Base-by-base conservation (phyloP, 2,888 invertebrate genomes). In the Luperina testacea region DNA sequence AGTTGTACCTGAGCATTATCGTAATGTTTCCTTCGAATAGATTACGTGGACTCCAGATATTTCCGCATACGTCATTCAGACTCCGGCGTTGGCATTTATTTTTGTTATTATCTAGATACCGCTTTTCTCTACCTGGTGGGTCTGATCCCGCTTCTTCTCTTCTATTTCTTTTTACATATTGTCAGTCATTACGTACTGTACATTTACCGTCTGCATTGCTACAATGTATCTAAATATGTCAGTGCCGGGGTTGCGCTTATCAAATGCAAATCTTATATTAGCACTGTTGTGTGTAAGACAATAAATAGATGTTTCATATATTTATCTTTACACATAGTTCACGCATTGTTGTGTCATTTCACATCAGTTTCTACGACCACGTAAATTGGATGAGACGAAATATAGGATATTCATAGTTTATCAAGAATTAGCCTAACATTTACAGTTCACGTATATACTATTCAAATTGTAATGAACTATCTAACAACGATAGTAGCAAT, bases 231-330 rank as follows among this genome's bases (percentile, higher is more conserved):
- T 77, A 88, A 87, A 87, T 89, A 82, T 90, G 89, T 88, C 90
- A 91, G 83, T 90, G 90, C 85, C 90, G 90, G 81, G 90, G 90
- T 71, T 88, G 76, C 81, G 79, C 74, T 89, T 91, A 89, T 89
- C 88, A 86, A 78, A 84, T 82, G 69, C 77, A 32, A 32, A 32
- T 32, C 82, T 76, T 76, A 81, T 87, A 86, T 78, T 83, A 84
- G 15, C 38, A 71, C 59, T 76, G 70, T 80, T 76, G 75, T 77
- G 42, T 73, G 72, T 72, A 78, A 80, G 67, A 81, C 75, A 81
- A 78, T 82, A 80, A 72, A 76, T 77, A 24, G 57, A 53, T 78
- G 32, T 51, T 80, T 78, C 38, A 70, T 76, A 64, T 63, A 45
- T 79, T 80, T 78, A 84, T 84, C 75, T 74, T 71, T 53, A 73